These are phyloP conservation scores for Geococcyx californianus DNA, from an alignment of 2,113 vertebrate genomes.

Conservation along the genomic window DNA sequence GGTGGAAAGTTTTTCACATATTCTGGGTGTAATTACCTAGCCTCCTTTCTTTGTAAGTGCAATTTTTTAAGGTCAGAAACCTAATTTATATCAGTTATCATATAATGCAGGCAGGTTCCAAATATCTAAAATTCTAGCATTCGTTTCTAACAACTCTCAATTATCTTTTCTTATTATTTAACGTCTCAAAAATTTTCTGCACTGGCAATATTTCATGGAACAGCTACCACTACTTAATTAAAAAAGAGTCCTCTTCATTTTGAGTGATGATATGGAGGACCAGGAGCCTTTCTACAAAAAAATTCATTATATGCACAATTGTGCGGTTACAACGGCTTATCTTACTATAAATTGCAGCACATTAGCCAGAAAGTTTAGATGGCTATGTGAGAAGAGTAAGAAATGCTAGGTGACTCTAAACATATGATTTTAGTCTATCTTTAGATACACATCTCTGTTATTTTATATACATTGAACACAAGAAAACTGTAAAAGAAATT, in stretches of 20 bases:
- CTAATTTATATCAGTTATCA: slow-evolving; percentile 13
- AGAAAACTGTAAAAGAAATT: not conserved
- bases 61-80: slow-evolving; percentile 44
- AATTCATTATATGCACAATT: not conserved
- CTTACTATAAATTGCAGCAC: not conserved
- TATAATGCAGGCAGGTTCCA: slow-evolving; percentile 31
- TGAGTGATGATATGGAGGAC: slow-evolving; percentile 38
- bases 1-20: not conserved
- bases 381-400: not conserved
- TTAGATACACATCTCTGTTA: not conserved
- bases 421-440: not conserved
- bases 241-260: slow-evolving; percentile 49
- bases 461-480: not conserved
- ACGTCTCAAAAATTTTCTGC: not conserved
- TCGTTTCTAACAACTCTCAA: slow-evolving; percentile 24
- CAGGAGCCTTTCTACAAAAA: slow-evolving; percentile 46
- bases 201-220: slow-evolving; percentile 45
- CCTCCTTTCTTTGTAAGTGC: not conserved
- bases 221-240: slow-evolving; percentile 60
- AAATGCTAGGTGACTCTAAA: not conserved
- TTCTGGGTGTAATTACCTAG: not conserved
- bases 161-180: slow-evolving; percentile 51
- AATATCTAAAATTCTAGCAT: slow-evolving; percentile 47
- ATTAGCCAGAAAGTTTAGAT: not conserved
- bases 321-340: slow-evolving; percentile 3